phyloP scores from a whole-genome alignment of 2,797 vertebrate genomes.

The Mus caroli region DNA sequence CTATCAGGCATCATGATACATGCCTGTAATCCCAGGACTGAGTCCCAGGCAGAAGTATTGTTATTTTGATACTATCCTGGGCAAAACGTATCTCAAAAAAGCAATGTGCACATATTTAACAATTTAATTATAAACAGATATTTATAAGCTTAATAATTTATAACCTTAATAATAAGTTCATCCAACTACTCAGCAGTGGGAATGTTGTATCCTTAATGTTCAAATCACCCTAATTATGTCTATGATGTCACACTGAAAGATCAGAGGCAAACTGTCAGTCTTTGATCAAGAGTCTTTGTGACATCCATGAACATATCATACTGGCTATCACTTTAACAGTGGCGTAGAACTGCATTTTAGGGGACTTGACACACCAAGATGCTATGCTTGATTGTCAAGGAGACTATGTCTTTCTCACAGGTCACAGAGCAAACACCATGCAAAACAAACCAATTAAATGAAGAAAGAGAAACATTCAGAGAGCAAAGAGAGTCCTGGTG shows the following conservation, averaged over 20 bases:
- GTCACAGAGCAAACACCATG: conserved; percentile 31
- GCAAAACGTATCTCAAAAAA: background rate
- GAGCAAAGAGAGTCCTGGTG: background rate
- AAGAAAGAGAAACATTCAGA: conserved; percentile 22
- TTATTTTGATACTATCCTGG: background rate
- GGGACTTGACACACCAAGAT: background rate
- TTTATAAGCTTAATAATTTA: background rate
- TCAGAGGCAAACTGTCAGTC: background rate
- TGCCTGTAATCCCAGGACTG: background rate
- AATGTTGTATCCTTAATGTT: background rate
- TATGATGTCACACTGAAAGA: background rate
- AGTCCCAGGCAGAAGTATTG: background rate
- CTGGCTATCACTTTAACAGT: background rate
- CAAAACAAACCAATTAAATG: conserved; percentile 60
- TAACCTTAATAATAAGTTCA: background rate
- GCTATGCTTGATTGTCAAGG: background rate
- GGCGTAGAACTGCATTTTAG: conserved; percentile 5
- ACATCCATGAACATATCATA: background rate
- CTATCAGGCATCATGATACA: background rate
- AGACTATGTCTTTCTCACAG: background rate
- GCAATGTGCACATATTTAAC: background rate
- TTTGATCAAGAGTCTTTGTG: background rate
- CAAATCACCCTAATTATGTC: background rate
- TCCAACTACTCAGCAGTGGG: background rate
- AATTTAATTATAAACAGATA: background rate